Evolutionary conservation across 2,797 vertebrate species (phyloP).

Genomic region (Labroides dimidiatus): DNA sequence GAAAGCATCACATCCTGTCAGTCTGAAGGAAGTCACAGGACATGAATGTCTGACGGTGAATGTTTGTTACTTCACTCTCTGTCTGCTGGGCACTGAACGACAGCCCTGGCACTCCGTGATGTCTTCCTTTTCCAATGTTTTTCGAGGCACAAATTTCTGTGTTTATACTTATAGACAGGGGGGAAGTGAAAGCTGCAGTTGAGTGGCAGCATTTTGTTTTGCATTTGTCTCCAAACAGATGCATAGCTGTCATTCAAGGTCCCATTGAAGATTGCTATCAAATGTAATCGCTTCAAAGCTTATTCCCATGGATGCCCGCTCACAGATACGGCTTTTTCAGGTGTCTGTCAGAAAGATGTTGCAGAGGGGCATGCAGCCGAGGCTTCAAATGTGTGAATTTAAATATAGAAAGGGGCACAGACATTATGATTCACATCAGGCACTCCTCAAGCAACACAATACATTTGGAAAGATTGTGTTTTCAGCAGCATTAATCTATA

Average conservation of each 20-base stretch:
- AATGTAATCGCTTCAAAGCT: conserved; percentile 85
- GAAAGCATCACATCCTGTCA: conserved; percentile 42
- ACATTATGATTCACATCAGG: conserved; percentile 75
- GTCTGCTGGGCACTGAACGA: conserved; percentile 63
- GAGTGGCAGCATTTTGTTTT: conserved; percentile 87
- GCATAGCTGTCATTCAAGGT: conserved; percentile 86
- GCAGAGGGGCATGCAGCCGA: conserved; percentile 72
- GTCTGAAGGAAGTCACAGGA: conserved; percentile 53
- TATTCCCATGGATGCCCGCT: conserved; percentile 84
- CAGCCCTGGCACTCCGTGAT: conserved; percentile 47
- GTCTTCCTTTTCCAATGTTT: conserved; percentile 64
- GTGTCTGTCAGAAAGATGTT: conserved; percentile 83
- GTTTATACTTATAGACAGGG: conserved; percentile 72
- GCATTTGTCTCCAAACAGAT: conserved; percentile 85
- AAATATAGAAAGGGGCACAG: conserved; percentile 79
- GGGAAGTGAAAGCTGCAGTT: conserved; percentile 65
- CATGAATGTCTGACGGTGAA: conserved; percentile 33
- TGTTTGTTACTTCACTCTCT: conserved; percentile 60
- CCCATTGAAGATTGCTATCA: conserved; percentile 86
- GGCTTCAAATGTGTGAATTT: conserved; percentile 80
- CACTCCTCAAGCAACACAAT: conserved; percentile 60
- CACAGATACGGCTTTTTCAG: conserved; percentile 84
- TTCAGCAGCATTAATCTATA: conserved; percentile 34
- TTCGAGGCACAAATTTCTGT: conserved; percentile 65
- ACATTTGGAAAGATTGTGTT: conserved; percentile 43